These are phyloP conservation scores for Plotosus lineatus DNA, from an alignment of 2,113 vertebrate species.

Conservation along the genomic window DNA sequence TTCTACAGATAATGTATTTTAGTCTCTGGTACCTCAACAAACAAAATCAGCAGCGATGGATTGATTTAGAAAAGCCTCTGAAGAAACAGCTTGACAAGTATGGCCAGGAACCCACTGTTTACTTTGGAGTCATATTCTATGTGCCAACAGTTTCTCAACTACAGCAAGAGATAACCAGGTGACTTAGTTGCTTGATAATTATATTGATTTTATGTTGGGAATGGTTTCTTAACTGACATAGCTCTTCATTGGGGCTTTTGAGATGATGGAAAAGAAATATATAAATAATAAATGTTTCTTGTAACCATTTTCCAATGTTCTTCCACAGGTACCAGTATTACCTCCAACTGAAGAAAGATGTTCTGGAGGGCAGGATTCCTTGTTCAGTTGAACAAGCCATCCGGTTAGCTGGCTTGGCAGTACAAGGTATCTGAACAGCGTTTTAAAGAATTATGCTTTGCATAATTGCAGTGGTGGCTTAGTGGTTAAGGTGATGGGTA, in stretches of 20 bases:
- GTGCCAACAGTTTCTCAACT: slow-evolving; percentile 88
- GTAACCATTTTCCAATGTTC: slow-evolving; percentile 13
- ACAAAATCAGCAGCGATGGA: slow-evolving; percentile 96
- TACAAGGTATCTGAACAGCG: slow-evolving; percentile 82
- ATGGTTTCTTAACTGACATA: not conserved
- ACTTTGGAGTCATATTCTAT: slow-evolving; percentile 96
- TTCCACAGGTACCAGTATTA: slow-evolving; percentile 97
- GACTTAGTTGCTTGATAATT: not conserved
- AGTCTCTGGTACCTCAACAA: slow-evolving; percentile 98
- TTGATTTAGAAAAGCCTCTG: slow-evolving; percentile 93
- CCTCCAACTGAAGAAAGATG: slow-evolving; percentile 94
- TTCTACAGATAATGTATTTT: slow-evolving; percentile 87
- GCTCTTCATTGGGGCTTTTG: not conserved
- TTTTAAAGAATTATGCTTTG: not conserved
- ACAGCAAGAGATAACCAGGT: slow-evolving; percentile 98
- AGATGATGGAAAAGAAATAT: not conserved
- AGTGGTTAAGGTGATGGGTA: too few species aligned
- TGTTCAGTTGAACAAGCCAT: slow-evolving; percentile 92
- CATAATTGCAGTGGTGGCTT: too few species aligned
- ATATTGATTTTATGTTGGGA: not conserved
- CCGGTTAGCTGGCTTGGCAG: slow-evolving; percentile 91
- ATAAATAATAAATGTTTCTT: not conserved
- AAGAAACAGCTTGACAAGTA: slow-evolving; percentile 99
- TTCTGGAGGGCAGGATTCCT: slow-evolving; percentile 91
- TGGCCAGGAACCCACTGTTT: slow-evolving; percentile 90